Evolutionary conservation across 92 coral and sea anemone genomes (phyloP).

Genomic region (Epizoanthus rinbou): DNA sequence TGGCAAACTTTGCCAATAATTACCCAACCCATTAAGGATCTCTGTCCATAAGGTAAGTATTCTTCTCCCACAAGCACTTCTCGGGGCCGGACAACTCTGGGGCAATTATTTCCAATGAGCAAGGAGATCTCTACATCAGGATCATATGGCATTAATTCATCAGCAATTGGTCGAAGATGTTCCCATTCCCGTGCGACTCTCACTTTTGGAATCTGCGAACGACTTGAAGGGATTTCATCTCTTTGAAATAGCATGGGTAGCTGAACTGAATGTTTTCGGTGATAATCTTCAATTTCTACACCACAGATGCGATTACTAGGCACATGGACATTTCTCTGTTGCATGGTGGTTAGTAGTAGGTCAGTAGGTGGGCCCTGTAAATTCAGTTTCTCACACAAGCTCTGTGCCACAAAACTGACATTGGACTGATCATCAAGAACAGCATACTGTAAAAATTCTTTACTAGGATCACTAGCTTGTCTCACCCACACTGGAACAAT

Average conservation of each 20-base stretch:
- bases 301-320: conserved; percentile 50
- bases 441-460: conserved; percentile 45
- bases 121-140: conserved; percentile 29
- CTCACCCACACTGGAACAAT: conserved; percentile 71
- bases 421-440: conserved; percentile 52
- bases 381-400: conserved; percentile 28
- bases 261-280: conserved; percentile 39
- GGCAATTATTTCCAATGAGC: conserved; percentile 41
- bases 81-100: conserved; percentile 34
- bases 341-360: conserved; percentile 48
- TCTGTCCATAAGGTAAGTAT: conserved; percentile 23
- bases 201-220: conserved; percentile 62
- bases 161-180: conserved; percentile 51
- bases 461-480: conserved; percentile 32
- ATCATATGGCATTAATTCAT: conserved; percentile 48
- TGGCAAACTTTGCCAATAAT: neutral
- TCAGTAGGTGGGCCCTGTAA: conserved; percentile 48
- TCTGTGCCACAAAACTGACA: conserved; percentile 34
- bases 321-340: conserved; percentile 45
- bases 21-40: neutral
- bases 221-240: conserved; percentile 44
- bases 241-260: conserved; percentile 47
- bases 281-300: conserved; percentile 50
- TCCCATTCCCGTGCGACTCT: conserved; percentile 52
- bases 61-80: conserved; percentile 23